A percentile compares a stretch with the other conserved stretches of the same genome.
Conservation (phyloP, 1,140 invertebrate genomes). For the Drosophila arizonae region DNA sequence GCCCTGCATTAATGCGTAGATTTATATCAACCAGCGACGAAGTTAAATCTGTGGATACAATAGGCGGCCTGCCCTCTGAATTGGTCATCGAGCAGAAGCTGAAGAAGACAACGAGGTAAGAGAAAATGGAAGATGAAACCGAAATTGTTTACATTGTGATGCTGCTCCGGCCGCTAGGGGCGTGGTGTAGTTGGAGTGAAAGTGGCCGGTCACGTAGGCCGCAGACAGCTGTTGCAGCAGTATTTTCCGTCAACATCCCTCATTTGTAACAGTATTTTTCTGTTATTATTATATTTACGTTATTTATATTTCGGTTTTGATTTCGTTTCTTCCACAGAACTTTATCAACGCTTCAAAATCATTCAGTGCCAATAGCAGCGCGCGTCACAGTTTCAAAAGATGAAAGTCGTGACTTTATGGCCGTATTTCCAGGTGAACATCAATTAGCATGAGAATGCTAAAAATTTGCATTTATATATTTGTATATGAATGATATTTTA, state of each 20-base stretch:
- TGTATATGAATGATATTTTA: background rate
- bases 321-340: conserved; percentile 57
- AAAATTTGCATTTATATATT: conserved; percentile 23
- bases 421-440: conserved; percentile 88
- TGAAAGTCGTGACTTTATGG: conserved; percentile 93
- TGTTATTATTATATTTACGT: background rate
- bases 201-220: conserved; percentile 53
- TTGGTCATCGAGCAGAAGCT: conserved; percentile 72
- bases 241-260: background rate
- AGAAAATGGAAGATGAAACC: conserved; percentile 21
- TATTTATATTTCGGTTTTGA: conserved; percentile 8
- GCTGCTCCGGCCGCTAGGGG: conserved; percentile 1
- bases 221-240: conserved; percentile 37
- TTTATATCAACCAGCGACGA: conserved; percentile 69
- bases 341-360: conserved; percentile 79
- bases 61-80: conserved; percentile 68
- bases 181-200: conserved; percentile 15
- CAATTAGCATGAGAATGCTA: conserved; percentile 70
- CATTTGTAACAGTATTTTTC: conserved; percentile 10
- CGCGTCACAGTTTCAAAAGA: conserved; percentile 88
- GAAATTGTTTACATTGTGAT: conserved; percentile 60
- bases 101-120: conserved; percentile 69
- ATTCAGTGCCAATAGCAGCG: conserved; percentile 85
- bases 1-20: conserved; percentile 30
- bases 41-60: conserved; percentile 68